phyloP scores from a whole-genome alignment of 2,888 invertebrate species.

The Melolontha melolontha region DNA sequence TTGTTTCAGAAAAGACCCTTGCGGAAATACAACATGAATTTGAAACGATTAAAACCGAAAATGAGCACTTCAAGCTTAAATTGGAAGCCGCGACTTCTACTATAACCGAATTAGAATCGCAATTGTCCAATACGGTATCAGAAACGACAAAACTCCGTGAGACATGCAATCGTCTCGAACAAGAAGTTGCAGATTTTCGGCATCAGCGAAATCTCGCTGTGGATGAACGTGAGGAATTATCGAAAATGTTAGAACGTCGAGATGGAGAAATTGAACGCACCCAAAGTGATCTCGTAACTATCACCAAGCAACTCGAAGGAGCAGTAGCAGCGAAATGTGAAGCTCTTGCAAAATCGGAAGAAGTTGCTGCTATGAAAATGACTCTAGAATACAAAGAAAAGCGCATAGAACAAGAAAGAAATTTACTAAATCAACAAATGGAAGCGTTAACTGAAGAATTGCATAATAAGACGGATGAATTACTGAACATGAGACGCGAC shows the following conservation, averaged over 20 bases:
- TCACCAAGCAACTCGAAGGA: slow-evolving; percentile 80
- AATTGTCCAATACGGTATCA: slow-evolving; percentile 72
- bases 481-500: slow-evolving; percentile 82
- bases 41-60: slow-evolving; percentile 71
- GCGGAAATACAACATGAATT: slow-evolving; percentile 69
- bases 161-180: slow-evolving; percentile 73
- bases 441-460: slow-evolving; percentile 83
- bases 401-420: slow-evolving; percentile 84
- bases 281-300: slow-evolving; percentile 74
- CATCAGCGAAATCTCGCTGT: slow-evolving; percentile 77
- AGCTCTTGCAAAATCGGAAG: slow-evolving; percentile 82
- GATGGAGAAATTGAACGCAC: slow-evolving; percentile 80
- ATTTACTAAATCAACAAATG: slow-evolving; percentile 82
- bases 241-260: slow-evolving; percentile 78
- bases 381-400: slow-evolving; percentile 85
- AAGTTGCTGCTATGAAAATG: slow-evolving; percentile 83
- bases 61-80: slow-evolving; percentile 74
- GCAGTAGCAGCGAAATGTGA: slow-evolving; percentile 88
- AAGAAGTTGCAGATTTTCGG: slow-evolving; percentile 75
- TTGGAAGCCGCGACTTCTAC: slow-evolving; percentile 73
- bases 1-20: slow-evolving; percentile 69
- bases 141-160: slow-evolving; percentile 77
- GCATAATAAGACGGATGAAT: slow-evolving; percentile 80
- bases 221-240: slow-evolving; percentile 81
- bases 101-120: slow-evolving; percentile 73